Percentiles rank a stretch among this genome's conserved stretches.
Evolutionary conservation across 2,888 invertebrate species (phyloP).

Genomic region (Amaurobius ferox): DNA sequence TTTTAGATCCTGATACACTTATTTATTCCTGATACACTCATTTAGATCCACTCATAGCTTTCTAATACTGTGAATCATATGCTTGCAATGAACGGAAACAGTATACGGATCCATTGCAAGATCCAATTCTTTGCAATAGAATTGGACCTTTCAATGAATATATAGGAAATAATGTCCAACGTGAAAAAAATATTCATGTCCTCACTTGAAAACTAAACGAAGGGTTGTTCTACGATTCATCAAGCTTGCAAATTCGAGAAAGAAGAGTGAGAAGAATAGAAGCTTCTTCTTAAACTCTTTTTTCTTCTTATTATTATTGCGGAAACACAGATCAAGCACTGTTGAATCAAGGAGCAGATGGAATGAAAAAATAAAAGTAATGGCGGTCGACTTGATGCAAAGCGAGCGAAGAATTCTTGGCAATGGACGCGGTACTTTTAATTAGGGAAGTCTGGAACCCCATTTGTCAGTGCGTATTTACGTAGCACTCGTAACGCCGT

Average conservation of each 20-base stretch:
- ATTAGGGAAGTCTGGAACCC: slow-evolving; percentile 59
- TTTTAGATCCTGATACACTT: no score
- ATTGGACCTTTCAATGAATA: no score
- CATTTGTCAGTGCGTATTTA: slow-evolving; percentile 68
- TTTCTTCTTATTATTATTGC: neutral
- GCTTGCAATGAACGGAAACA: no score
- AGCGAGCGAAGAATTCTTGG: slow-evolving; percentile 67
- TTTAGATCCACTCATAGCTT: no score
- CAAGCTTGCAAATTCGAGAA: slow-evolving; percentile 48
- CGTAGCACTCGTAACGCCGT: slow-evolving; percentile 44
- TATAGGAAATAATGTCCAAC: no score
- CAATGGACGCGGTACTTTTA: slow-evolving; percentile 69
- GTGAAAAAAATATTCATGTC: no score
- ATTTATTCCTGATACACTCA: no score
- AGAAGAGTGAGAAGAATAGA: slow-evolving; percentile 23
- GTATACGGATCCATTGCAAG: no score
- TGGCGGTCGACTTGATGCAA: slow-evolving; percentile 52
- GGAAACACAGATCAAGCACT: slow-evolving; percentile 47
- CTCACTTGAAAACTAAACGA: no score
- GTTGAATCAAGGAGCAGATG: slow-evolving; percentile 46
- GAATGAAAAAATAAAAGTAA: neutral
- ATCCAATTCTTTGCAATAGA: no score
- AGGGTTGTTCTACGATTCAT: neutral
- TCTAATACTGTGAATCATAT: no score
- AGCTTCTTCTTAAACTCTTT: neutral